Evolutionary conservation across 2,888 invertebrate genomes (phyloP), one percentile per base, ranked within the genome.

Genomic region (Agonopterix alstromeriana): DNA sequence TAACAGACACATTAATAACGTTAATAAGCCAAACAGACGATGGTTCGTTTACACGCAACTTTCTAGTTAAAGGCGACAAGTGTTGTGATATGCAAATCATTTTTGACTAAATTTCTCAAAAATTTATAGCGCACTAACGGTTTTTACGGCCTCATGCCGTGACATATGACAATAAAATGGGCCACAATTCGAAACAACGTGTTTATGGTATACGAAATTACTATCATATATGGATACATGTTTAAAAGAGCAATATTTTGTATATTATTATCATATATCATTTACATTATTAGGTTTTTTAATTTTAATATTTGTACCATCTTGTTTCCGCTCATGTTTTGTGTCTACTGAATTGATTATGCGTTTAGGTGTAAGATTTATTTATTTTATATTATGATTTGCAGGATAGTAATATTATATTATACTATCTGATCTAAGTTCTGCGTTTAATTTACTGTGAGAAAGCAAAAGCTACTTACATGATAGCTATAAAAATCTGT

Each of bases 11-110:
- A 82, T 82, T 71, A 79, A 82, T 82, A 79, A 83, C 65, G 63
- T 72, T 79, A 79, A 82, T 78, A 78, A 78, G 72, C 55, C 53
- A 55, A 47, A 47, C 52, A 51, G 61, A 66, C 63, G 73, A 84
- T 78, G 68, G 75, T 54, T 52, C 48, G 53, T 66, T 61, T 56
- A 73, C 87, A 87, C 79, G 85, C 86, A 45, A 74, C 59, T 61
- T 55, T 55, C 49, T 51, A 66, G 61, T 72, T 73, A 69, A 65
- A 71, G 61, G 73, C 70, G 76, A 81, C 79, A 78, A 78, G 67
- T 75, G 73, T 67, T 61, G 63, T 61, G 74, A 75, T 74, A 87
- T 86, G 84, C 78, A 81, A 85, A 86, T 83, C 71, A 74, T 51
- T 54, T 50, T 41, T 38, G 42, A 49, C 36, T 47, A 50, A 48